phyloP scores from a whole-genome alignment of 2,113 vertebrate genomes.

The Oenanthe oenanthe region DNA sequence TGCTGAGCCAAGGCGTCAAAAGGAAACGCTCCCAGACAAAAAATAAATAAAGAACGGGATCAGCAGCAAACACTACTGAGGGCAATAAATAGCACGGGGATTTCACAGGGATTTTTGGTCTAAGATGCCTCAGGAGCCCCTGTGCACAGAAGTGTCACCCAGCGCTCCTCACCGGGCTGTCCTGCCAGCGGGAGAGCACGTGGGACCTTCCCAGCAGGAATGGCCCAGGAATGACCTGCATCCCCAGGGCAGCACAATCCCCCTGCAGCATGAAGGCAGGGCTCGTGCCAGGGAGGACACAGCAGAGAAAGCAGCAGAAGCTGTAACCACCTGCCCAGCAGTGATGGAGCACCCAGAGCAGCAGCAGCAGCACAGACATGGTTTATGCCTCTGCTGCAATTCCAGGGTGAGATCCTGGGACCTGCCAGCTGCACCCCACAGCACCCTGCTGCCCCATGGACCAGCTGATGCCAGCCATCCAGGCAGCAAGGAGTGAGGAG shows the following conservation, averaged over 20 bases:
- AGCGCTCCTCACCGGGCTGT: not conserved
- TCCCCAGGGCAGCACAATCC: not conserved
- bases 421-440: not conserved
- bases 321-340: too few species aligned
- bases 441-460: rapidly evolving
- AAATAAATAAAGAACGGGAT: not conserved
- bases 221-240: not conserved
- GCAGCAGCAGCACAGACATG: not conserved
- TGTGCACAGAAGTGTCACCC: not conserved
- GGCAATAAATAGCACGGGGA: not conserved
- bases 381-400: not conserved
- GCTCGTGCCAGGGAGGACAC: rapidly evolving
- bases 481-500: not conserved
- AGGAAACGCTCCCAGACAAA: not conserved
- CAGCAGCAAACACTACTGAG: slow-evolving; percentile 3
- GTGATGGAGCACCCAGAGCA: rapidly evolving
- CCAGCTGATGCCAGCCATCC: not conserved
- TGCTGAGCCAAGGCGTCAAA: not conserved
- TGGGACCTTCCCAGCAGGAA: not conserved
- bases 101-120: slow-evolving; percentile 57
- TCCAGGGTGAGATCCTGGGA: not conserved
- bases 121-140: not conserved
- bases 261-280: rapidly evolving
- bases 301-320: not conserved
- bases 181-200: not conserved